These are phyloP conservation scores for Hydropsyche tenuis DNA, from an alignment of 1,140 invertebrate genomes.

Conservation along the genomic window DNA sequence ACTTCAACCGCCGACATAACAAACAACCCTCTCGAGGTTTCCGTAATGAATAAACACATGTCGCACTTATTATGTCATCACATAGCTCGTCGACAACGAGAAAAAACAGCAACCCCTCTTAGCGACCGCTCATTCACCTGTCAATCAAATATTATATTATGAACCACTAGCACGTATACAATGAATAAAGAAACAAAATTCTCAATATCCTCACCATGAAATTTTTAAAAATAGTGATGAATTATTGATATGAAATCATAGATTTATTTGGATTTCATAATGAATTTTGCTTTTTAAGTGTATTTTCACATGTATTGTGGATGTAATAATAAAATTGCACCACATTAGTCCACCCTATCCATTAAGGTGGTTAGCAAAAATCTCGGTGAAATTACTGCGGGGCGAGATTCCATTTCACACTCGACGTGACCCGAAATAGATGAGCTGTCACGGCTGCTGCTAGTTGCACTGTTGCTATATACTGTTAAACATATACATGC, in stretches of 20 bases:
- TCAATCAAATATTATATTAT: conserved; percentile 15
- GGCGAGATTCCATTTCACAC: conserved; percentile 47
- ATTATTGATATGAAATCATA: too few relatives aligned
- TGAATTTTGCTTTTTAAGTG: too few relatives aligned
- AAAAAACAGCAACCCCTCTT: conserved; percentile 9
- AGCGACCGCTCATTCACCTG: conserved; percentile 23
- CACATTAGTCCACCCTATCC: not conserved
- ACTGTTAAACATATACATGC: too few relatives aligned
- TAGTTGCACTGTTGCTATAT: too few relatives aligned
- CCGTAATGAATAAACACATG: conserved; percentile 31
- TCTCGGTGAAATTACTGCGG: conserved; percentile 29
- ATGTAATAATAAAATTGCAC: too few relatives aligned
- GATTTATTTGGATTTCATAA: too few relatives aligned
- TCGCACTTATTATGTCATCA: conserved; percentile 33
- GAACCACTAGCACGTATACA: not conserved
- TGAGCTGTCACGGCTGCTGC: conserved; percentile 43
- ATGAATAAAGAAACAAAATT: not conserved
- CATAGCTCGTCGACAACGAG: not conserved
- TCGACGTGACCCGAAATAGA: conserved; percentile 48
- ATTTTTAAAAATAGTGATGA: too few relatives aligned
- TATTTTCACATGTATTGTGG: too few relatives aligned
- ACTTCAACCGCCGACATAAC: not conserved
- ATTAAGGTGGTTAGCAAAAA: conserved; percentile 24
- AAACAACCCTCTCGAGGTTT: not conserved
- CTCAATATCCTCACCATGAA: too few relatives aligned